Percentiles rank a stretch among this genome's conserved stretches.
Conservation (phyloP, 2,888 invertebrate species). For the Belgica antarctica region DNA sequence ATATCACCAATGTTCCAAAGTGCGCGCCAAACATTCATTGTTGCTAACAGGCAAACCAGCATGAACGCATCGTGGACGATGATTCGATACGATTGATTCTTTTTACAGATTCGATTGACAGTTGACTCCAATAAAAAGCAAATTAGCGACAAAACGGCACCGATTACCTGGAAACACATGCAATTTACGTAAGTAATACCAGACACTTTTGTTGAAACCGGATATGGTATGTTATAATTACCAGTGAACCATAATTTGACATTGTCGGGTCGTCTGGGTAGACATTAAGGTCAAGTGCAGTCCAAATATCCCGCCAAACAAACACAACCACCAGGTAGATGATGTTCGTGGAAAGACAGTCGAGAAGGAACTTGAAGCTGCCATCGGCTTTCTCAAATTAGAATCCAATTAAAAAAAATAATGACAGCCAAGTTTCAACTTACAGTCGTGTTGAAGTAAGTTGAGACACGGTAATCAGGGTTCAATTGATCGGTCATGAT, state of each 20-base stretch:
- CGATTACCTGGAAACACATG: background rate
- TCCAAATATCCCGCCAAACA: slow-evolving; percentile 28
- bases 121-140: background rate
- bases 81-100: background rate
- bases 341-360: background rate
- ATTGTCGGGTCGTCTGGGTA: background rate
- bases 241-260: background rate
- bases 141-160: background rate
- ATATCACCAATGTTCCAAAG: background rate
- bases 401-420: background rate
- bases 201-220: no score
- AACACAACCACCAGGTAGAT: background rate
- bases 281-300: background rate
- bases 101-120: background rate
- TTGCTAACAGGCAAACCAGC: background rate
- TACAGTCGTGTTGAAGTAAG: background rate
- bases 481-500: background rate
- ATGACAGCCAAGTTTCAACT: background rate
- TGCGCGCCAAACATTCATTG: slow-evolving; percentile 25
- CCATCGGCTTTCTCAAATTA: slow-evolving; percentile 11
- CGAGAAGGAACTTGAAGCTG: background rate
- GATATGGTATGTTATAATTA: no score
- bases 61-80: background rate
- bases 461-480: background rate
- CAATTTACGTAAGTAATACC: no score